Conservation (phyloP, 2,797 vertebrate genomes). For the Helostoma temminkii region DNA sequence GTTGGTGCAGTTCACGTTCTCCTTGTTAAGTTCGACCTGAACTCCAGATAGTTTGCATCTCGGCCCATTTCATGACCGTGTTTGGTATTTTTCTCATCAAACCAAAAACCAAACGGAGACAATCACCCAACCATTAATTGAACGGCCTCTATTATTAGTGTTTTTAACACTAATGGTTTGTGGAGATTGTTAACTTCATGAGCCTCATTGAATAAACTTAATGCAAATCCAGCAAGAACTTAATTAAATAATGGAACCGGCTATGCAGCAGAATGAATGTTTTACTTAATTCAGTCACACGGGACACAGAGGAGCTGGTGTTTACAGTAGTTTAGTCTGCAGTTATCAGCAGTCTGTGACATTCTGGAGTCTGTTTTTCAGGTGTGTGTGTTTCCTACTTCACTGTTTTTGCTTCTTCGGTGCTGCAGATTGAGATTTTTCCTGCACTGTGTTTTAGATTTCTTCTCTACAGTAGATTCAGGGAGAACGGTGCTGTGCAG, state of each 20-base stretch:
- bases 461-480: neutral
- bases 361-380: slow-evolving; percentile 36
- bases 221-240: slow-evolving; percentile 11
- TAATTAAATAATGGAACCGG: slow-evolving; percentile 18
- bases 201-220: neutral
- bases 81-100: neutral
- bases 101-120: neutral
- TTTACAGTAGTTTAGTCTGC: slow-evolving; percentile 1
- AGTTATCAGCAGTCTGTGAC: slow-evolving; percentile 47
- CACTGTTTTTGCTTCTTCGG: neutral
- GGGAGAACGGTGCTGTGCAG: neutral
- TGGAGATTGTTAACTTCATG: too few species aligned
- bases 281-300: too few species aligned
- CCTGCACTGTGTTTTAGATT: neutral
- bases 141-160: too few species aligned
- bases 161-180: too few species aligned
- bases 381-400: slow-evolving; percentile 11
- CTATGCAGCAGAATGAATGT: too few species aligned
- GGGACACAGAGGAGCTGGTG: neutral
- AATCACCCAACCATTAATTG: neutral
- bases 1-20: too few species aligned
- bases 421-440: slow-evolving; percentile 19
- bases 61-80: neutral
- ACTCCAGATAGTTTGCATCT: neutral
- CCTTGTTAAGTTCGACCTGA: too few species aligned